A percentile compares a stretch with the other conserved stretches of the same genome.
Evolutionary conservation across 2,888 invertebrate genomes (phyloP).

Genomic region (Ochropleura plecta): DNA sequence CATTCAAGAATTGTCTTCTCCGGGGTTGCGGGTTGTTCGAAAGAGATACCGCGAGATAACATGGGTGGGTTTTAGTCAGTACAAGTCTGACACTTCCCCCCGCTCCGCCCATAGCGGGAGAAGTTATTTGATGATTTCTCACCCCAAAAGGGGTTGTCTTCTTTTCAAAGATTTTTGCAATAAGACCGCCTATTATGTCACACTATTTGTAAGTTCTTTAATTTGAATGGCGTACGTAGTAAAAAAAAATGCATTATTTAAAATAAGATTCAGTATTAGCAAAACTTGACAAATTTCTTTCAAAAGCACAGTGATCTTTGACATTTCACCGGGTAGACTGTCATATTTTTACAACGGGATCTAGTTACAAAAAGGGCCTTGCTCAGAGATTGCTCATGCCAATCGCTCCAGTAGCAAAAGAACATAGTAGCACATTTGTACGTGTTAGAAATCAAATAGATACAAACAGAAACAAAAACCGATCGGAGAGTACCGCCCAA

Average conservation of each 20-base stretch:
- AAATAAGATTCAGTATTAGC: background rate
- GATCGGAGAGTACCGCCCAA: conserved; percentile 39
- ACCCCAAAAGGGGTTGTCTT: too few species aligned
- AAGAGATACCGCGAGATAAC: too few species aligned
- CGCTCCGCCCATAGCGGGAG: too few species aligned
- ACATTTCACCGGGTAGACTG: conserved; percentile 2
- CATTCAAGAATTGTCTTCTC: too few species aligned
- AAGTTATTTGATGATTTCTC: too few species aligned
- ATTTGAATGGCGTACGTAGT: too few species aligned
- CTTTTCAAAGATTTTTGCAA: too few species aligned
- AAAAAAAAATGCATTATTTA: background rate
- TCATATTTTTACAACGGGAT: conserved; percentile 26
- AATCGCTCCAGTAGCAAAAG: conserved; percentile 19
- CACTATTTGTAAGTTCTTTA: too few species aligned
- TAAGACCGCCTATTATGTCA: too few species aligned
- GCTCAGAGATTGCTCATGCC: conserved; percentile 25
- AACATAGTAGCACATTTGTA: conserved; percentile 30
- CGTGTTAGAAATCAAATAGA: conserved; percentile 42
- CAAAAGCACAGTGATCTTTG: background rate
- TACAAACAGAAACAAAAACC: conserved; percentile 36
- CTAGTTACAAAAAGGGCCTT: conserved; percentile 11
- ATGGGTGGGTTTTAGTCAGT: too few species aligned
- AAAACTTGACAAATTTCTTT: background rate
- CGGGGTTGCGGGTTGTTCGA: too few species aligned
- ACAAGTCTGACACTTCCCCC: too few species aligned